Percentiles rank a stretch among this genome's conserved stretches.
Evolutionary conservation across 2,888 invertebrate genomes (phyloP).

Genomic region (Lepetodrilus schrolli): DNA sequence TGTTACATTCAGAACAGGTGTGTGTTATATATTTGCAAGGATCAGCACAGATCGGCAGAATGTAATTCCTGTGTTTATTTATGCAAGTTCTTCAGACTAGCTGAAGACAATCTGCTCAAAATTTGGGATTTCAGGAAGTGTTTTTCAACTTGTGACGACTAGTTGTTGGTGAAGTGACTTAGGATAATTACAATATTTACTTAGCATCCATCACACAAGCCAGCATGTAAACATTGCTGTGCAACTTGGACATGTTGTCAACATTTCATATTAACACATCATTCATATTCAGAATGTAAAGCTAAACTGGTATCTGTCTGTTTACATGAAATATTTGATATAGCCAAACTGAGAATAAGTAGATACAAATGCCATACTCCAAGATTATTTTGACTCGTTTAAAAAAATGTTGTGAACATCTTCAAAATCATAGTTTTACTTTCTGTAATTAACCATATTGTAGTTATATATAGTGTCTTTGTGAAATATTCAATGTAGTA

Average conservation of each 20-base stretch:
- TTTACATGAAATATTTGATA: too few relatives aligned
- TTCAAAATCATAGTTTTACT: too few relatives aligned
- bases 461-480: too few relatives aligned
- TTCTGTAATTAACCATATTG: too few relatives aligned
- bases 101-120: not conserved
- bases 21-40: not conserved
- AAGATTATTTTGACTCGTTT: too few relatives aligned
- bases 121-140: not conserved
- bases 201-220: not conserved
- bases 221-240: not conserved
- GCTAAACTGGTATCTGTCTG: too few relatives aligned
- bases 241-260: not conserved
- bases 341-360: too few relatives aligned
- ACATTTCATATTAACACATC: not conserved
- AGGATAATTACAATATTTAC: not conserved
- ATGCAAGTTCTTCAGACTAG: not conserved
- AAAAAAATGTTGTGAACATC: too few relatives aligned
- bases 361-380: too few relatives aligned
- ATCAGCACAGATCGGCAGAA: not conserved
- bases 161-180: not conserved
- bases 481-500: too few relatives aligned
- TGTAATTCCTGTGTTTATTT: not conserved
- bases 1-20: not conserved
- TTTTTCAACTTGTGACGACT: not conserved
- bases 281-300: not conserved